phyloP scores from a whole-genome alignment of 2,797 vertebrate species.

The Echiichthys vipera region DNA sequence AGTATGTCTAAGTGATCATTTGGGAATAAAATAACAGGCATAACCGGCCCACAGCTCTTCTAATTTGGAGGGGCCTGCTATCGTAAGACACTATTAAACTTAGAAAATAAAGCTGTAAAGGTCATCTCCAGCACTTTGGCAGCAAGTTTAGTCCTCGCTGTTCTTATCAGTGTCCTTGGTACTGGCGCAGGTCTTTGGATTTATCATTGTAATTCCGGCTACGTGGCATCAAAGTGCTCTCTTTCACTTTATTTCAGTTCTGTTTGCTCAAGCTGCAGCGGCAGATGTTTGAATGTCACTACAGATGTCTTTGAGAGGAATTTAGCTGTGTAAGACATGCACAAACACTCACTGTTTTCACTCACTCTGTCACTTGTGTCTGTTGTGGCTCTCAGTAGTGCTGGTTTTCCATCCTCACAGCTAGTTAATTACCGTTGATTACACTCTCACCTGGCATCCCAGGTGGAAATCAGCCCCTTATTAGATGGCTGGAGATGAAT shows the following conservation, averaged over 20 bases:
- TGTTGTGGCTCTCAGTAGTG: background rate
- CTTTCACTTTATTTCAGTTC: conserved; percentile 11
- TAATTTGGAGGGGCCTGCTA: background rate
- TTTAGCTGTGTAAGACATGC: conserved; percentile 27
- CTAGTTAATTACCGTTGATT: conserved; percentile 60
- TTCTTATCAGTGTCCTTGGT: conserved; percentile 38
- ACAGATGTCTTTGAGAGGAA: conserved; percentile 39
- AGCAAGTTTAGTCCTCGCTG: conserved; percentile 3
- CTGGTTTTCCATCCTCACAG: conserved; percentile 30
- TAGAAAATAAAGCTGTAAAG: conserved; percentile 6
- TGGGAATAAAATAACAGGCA: background rate
- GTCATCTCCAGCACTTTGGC: background rate
- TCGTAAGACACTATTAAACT: conserved; percentile 1
- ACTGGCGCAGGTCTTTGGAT: conserved; percentile 23
- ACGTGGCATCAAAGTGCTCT: conserved; percentile 17
- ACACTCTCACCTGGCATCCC: conserved; percentile 63
- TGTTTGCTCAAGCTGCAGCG: conserved; percentile 15
- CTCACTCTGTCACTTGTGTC: conserved; percentile 5
- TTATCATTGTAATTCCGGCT: conserved; percentile 18
- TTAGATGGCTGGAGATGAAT: conserved; percentile 30
- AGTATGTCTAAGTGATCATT: conserved; percentile 1
- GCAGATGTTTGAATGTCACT: conserved; percentile 56
- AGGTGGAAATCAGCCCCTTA: conserved; percentile 44
- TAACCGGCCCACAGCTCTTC: background rate
- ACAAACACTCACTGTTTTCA: conserved; percentile 31